Base-by-base conservation (phyloP, 2,888 invertebrate species). In the Linhomoeus sp. region DNA sequence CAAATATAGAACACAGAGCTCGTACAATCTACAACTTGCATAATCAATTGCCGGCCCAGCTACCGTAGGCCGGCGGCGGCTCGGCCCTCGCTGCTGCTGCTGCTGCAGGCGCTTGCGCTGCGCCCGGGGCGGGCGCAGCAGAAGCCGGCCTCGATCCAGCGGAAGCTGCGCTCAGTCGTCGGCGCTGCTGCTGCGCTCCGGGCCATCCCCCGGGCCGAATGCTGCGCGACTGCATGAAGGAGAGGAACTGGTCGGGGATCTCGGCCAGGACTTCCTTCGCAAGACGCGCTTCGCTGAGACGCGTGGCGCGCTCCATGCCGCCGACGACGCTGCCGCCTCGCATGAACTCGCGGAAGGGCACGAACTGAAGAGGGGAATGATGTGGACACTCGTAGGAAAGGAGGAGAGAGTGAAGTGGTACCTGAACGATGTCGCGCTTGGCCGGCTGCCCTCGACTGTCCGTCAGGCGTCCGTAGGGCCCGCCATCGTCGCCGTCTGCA, bases 191-290 rank as follows among this genome's bases (percentile, higher is more conserved):
- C 15, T 15, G 12, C 38, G 14, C 17, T 38, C n/a, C 23, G 20
- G 3, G 20, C 40, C 40, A 40, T 17, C 23, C 20, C 7, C 41
- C 41, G 12, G 37, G 45, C 3, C 24, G 3, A 19, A 45, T 45
- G 2, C 17, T 26, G 3, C 14, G 37, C 22, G 23, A 5, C 35
- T 46, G 48, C 45, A 41, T 41, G 50, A 23, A 48, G 39, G 33
- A 51, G 29, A 39, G 29, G 23, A 41, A 43, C 26, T 46, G 48
- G 41, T 42, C 41, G 38, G 50, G 51, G 20, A 75, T 69, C 59
- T 75, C 74, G 7, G 72, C 72, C 41, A 74, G 57, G n/a, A 74
- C 73, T 2, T 65, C 65, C 51, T 67, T 64, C 5, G 63, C 53
- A 45, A 74, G 61, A 45, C 64, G 60, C 2, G 66, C 66, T 50